Base-by-base conservation (phyloP, 2,113 vertebrate species). In the Corythornis vintsioides region DNA sequence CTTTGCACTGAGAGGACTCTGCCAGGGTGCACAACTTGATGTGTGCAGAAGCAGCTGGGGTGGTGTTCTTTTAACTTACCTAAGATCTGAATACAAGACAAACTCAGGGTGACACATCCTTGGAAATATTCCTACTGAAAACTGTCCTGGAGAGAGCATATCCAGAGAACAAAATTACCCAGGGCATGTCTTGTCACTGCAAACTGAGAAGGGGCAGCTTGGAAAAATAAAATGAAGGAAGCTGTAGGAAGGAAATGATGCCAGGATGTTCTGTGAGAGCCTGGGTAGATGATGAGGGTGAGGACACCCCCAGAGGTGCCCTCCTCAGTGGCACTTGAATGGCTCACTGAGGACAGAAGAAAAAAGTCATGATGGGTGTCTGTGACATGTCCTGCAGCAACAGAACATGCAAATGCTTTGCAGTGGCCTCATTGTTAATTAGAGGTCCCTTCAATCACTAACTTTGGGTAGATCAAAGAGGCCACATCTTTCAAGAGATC, bases 171-270 rank as follows among this genome's bases (percentile, higher is more conserved):
- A 88, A 71, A 80, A 67, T 92, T 66, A 88, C 72, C 42, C 43
- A 47, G 63, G 45, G 61, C 80, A 87, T 71, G 35, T 35, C 70
- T 89, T 92, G 75, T 69, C 65, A 86, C 63, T 92, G 75, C 78
- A 92, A 73, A 82, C 74, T 78, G 90, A 93, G 90, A 95, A 60
- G 67, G 55, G 38, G 40, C 89, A 91, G 60, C 67, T 65, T 86
- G 59, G 70, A 77, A 90, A 90, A 86, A 89, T 47, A 86, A 69
- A 78, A 48, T 93, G 83, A 75, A 66, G 48, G 64, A 63, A 75
- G 90, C 78, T 80, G 86, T 69, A 71, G 83, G 89, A 93, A 94
- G 92, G 80, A 93, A 94, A 89, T 86, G 52, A 43, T 94, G 80
- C 86, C 86, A 84, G 53, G 33, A 65, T 0, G 0, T 86, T 85